Evolutionary conservation across 1,140 invertebrate genomes (phyloP).

Genomic region (Tenebrio molitor): DNA sequence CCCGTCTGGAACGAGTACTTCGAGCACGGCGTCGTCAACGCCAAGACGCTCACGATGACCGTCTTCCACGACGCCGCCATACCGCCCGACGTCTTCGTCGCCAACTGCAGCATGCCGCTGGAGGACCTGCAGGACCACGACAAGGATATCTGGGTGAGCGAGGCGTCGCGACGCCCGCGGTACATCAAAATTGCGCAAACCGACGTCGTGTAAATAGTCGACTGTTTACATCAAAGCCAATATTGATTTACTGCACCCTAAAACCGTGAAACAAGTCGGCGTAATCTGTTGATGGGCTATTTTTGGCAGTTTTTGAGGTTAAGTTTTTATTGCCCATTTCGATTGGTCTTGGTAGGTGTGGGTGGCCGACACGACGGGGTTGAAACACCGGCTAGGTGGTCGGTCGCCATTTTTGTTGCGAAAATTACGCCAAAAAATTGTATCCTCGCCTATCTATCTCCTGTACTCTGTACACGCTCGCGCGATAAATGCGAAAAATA

Average conservation of each 20-base stretch:
- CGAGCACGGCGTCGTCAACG: conserved; percentile 92
- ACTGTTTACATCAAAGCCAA: conserved; percentile 37
- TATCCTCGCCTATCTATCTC: no score
- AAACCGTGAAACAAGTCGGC: conserved; percentile 24
- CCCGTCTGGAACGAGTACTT: conserved; percentile 96
- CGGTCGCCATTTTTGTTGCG: no score
- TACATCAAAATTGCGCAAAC: conserved; percentile 26
- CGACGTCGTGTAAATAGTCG: conserved; percentile 25
- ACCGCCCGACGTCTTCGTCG: conserved; percentile 98
- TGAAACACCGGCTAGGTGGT: not conserved
- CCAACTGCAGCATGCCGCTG: conserved; percentile 96
- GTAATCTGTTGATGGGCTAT: conserved; percentile 28
- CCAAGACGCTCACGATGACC: conserved; percentile 91
- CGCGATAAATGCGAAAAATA: no score
- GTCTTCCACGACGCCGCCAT: conserved; percentile 99
- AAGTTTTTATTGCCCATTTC: not conserved
- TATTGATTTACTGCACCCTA: conserved; percentile 47
- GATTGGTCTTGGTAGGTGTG: not conserved
- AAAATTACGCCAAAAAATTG: no score
- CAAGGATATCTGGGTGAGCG: conserved; percentile 92
- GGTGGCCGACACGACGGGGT: not conserved
- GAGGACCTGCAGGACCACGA: conserved; percentile 85
- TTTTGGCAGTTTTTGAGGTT: conserved; percentile 42
- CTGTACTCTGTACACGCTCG: no score
- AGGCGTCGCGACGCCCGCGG: conserved; percentile 21